Percentiles rank a stretch among this genome's conserved stretches.
phyloP scores from a whole-genome alignment of 2,797 vertebrate species.

The Luscinia luscinia region DNA sequence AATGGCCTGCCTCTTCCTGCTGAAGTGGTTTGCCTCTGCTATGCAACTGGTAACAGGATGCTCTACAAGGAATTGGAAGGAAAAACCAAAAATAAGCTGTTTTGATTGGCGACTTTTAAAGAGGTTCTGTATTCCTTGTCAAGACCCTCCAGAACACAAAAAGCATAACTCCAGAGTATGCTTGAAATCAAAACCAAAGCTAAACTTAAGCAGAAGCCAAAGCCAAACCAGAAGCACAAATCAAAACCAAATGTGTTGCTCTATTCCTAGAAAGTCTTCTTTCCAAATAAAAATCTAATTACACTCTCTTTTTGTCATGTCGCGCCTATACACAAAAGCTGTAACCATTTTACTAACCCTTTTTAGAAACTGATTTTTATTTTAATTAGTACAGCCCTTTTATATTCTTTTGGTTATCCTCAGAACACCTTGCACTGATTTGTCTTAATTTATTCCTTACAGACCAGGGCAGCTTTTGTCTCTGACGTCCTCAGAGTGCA shows the following conservation, averaged over 20 bases:
- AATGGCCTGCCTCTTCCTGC: not conserved
- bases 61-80: not conserved
- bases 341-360: not conserved
- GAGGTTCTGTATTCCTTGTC: not conserved
- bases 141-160: not conserved
- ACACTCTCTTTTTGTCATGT: not conserved
- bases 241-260: constrained; percentile 32
- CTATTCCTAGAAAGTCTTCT: constrained; percentile 52
- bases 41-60: not conserved
- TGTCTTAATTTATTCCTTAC: constrained; percentile 23
- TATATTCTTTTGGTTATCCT: not conserved
- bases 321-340: not conserved
- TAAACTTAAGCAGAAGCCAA: constrained; percentile 1
- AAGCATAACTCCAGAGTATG: not conserved
- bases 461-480: not conserved
- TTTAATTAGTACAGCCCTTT: constrained; percentile 7
- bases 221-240: constrained; percentile 37
- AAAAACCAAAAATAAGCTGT: not conserved
- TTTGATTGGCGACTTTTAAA: not conserved
- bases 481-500: not conserved
- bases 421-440: constrained; percentile 17
- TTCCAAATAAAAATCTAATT: constrained; percentile 6
- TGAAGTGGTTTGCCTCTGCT: not conserved
- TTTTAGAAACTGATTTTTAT: constrained; percentile 31
- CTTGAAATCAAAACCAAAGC: constrained; percentile 25